These are phyloP conservation scores for Drosophila neutralis DNA, from an alignment of 2,888 invertebrate genomes.

Conservation along the genomic window DNA sequence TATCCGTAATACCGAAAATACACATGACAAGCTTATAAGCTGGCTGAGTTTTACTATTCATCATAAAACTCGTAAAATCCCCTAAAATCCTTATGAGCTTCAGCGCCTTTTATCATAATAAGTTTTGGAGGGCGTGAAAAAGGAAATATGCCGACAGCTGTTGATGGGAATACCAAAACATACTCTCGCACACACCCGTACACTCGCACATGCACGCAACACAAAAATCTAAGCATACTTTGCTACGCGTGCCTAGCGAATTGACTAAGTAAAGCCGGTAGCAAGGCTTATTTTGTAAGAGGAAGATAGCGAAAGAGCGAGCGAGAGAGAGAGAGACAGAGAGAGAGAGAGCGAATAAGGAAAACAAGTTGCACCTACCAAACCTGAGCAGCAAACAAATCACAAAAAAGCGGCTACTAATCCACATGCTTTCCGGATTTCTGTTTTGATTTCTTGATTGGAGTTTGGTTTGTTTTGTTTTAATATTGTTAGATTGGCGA, in stretches of 20 bases:
- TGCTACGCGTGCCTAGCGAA: conserved; percentile 56
- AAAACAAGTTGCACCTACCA: conserved; percentile 78
- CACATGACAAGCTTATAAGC: conserved; percentile 11
- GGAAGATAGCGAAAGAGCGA: background rate
- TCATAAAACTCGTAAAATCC: conserved; percentile 39
- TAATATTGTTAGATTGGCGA: conserved; percentile 30
- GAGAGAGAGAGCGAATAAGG: conserved; percentile 3
- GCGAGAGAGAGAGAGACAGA: background rate
- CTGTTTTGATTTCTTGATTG: conserved; percentile 69
- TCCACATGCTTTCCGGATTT: conserved; percentile 84
- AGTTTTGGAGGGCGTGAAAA: conserved; percentile 54
- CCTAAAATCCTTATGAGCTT: conserved; percentile 50
- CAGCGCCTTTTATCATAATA: conserved; percentile 65
- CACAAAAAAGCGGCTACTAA: conserved; percentile 84
- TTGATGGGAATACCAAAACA: conserved; percentile 55
- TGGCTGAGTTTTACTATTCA: background rate
- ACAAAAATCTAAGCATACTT: conserved; percentile 55
- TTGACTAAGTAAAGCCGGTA: conserved; percentile 51
- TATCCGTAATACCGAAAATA: conserved; percentile 3
- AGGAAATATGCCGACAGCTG: conserved; percentile 70
- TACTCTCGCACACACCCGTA: conserved; percentile 26
- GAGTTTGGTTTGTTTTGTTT: conserved; percentile 22
- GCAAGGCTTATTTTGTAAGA: conserved; percentile 39
- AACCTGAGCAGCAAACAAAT: conserved; percentile 84
- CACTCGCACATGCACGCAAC: conserved; percentile 3